Evolutionary conservation across 2,797 vertebrate species (phyloP).

Genomic region (Sebastes diaconus): DNA sequence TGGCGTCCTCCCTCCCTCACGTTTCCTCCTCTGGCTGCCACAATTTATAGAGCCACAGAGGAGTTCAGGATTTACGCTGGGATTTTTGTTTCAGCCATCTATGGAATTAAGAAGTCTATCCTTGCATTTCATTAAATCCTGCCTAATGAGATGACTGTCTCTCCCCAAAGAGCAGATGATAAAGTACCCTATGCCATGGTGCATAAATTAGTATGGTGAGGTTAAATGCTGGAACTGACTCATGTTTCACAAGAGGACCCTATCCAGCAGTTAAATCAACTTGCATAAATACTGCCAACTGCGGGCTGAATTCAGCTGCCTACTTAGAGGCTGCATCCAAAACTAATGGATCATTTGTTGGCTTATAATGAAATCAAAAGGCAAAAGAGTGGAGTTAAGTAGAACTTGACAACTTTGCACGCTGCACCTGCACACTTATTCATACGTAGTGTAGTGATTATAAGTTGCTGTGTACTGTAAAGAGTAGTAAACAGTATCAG

Average conservation of each 20-base stretch:
- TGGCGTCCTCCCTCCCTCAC: constrained; percentile 9
- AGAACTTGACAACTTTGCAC: constrained; percentile 4
- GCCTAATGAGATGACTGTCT: constrained; percentile 99
- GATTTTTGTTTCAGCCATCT: constrained; percentile 96
- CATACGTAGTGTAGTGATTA: neutral
- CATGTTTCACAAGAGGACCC: constrained; percentile 99
- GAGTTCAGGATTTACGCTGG: constrained; percentile 92
- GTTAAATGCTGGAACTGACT: constrained; percentile 99
- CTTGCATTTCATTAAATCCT: constrained; percentile 99
- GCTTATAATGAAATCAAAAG: constrained; percentile 37
- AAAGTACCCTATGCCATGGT: constrained; percentile 93
- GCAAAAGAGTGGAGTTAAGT: constrained; percentile 20
- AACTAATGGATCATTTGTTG: constrained; percentile 55
- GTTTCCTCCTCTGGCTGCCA: constrained; percentile 44
- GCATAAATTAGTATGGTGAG: constrained; percentile 98
- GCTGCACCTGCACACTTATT: neutral
- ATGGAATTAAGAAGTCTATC: constrained; percentile 98
- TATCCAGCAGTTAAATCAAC: constrained; percentile 98
- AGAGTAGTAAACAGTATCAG: neutral
- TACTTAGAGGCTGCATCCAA: constrained; percentile 32
- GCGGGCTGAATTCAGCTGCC: constrained; percentile 88
- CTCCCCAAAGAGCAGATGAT: constrained; percentile 99
- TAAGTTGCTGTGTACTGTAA: neutral
- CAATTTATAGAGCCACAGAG: constrained; percentile 68
- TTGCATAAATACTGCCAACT: constrained; percentile 96